Percentiles rank a stretch among this genome's conserved stretches.
These are phyloP conservation scores for Orthonyx spaldingii DNA, from an alignment of 2,113 vertebrate species.

Conservation along the genomic window DNA sequence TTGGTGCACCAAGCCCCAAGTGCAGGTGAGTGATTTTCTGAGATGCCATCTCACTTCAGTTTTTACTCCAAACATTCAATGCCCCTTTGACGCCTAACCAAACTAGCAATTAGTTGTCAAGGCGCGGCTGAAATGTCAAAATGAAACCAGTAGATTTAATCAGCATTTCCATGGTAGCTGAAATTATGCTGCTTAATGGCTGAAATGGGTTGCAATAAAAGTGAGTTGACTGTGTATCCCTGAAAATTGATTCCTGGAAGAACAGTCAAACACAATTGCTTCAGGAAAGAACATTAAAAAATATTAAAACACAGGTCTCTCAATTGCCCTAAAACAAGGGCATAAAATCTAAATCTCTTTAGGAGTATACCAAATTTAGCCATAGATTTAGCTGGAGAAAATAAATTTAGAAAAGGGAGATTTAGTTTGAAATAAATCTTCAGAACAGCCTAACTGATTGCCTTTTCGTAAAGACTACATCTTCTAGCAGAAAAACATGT, in stretches of 20 bases:
- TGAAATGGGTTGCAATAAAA: not conserved
- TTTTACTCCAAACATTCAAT: not conserved
- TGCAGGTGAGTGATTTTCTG: not conserved
- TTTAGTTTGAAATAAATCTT: not conserved
- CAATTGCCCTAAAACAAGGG: not conserved
- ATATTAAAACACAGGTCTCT: not conserved
- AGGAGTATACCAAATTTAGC: not conserved
- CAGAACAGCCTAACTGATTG: not conserved
- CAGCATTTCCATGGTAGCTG: slow-evolving; percentile 18
- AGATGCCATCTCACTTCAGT: not conserved
- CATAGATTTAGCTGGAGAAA: not conserved
- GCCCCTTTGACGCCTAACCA: not conserved
- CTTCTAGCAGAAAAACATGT: not conserved
- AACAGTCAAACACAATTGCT: slow-evolving; percentile 9
- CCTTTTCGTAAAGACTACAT: not conserved
- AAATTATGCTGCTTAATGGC: slow-evolving; percentile 18
- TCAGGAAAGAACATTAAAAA: slow-evolving; percentile 24
- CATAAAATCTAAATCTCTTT: slow-evolving; percentile 17
- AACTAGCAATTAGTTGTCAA: slow-evolving; percentile 48
- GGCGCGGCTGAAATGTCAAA: not conserved
- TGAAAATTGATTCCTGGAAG: slow-evolving; percentile 20
- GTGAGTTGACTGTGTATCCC: not conserved
- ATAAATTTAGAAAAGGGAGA: not conserved
- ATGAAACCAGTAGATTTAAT: slow-evolving; percentile 8
- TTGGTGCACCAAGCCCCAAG: not conserved